Evolutionary conservation across 2,113 vertebrate species (phyloP), one percentile per base, ranked within the genome.

Genomic region (Ariopsis seemanni): DNA sequence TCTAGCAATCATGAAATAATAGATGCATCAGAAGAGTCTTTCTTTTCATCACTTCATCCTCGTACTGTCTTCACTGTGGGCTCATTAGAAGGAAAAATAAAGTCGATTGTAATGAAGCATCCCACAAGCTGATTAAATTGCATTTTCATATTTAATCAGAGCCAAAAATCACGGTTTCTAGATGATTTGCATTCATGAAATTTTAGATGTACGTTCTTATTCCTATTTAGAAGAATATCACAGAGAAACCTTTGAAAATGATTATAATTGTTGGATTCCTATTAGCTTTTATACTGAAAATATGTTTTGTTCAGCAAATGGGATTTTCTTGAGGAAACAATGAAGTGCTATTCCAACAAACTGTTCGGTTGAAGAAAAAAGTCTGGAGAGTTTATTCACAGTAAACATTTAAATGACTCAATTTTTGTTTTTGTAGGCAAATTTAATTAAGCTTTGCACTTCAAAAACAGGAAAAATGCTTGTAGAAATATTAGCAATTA

Each of bases 1-100:
- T 81, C 57, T 42, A 20, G 79, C 55, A 81, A 81, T 60, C 52
- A 55, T 5, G 14, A 17, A 81, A 81, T 81, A 2, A 81, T 81
- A 81, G 30, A 81, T 60, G 79, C 18, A 34, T 55, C 53, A 20
- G 75, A 53, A 27, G 75, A 80, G 17, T 58, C 15, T 80, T 30
- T 53, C 53, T 62, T 42, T 62, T 81, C 57, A 81, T 81, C 57
- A 1, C 57, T 81, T 60, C 18, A 81, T 81, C 79, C 62, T 5
- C 27, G 22, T 22, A 81, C 27, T 62, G 79, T 25, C 27, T 81
- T 42, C n/a, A 34, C 57, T 20, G 6, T 27, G 4, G 53, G 55
- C 52, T 60, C 8, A 11, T 60, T 60, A 60, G 14, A 27, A 27
- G 12, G n/a, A 57, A 79, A 81, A 81, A 42, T 81, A 42, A 60